Base-by-base conservation (phyloP, 92 coral and sea anemone genomes). In the Porites divaricata region DNA sequence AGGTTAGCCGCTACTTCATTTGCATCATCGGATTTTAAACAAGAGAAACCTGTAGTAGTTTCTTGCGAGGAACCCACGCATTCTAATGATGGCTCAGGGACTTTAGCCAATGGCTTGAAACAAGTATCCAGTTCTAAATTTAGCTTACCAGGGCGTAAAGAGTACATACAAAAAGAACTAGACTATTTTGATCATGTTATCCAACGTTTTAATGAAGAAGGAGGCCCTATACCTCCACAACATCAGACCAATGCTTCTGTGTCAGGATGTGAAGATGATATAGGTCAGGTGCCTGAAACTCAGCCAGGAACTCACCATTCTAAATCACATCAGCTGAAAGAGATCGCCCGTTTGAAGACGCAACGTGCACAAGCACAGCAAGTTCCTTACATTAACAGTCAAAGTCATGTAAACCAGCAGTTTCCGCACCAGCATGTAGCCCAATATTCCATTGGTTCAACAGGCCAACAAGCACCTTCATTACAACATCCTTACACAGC, bases 101-200 rank as follows among this genome's bases (percentile, higher is more conserved):
- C 79, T 48, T 51, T 72, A n/a, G 72, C 28, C 52, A 84, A 65
- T 67, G 81, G 87, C 19, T 73, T 67, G 83, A 65, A 79, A 14
- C 72, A 79, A 65, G 83, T 9, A 23, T 13, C 74, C 57, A 14
- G 23, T 14, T 61, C 56, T 13, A 26, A 41, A 21, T 21, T 35
- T 56, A 41, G 41, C 54, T 58, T 17, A 69, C 68, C 67, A 58
- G 86, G 81, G 63, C 90, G 92, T 22, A 83, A 89, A 77, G 88
- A 91, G 71, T 72, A 80, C 65, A 81, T 94, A 41, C 91, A 82
- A 64, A 85, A 90, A 82, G 90, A 94, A 72, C 72, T 94, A 9
- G 85, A 85, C 35, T 93, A 89, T 83, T 92, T 94, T 81, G 95
- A 94, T 83, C 91, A 86, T 50, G 91, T 94, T 61, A 81, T 94